A percentile compares a stretch with the other conserved stretches of the same genome.
Conservation (phyloP, 2,888 invertebrate genomes). For the Sinotaia quadrata region DNA sequence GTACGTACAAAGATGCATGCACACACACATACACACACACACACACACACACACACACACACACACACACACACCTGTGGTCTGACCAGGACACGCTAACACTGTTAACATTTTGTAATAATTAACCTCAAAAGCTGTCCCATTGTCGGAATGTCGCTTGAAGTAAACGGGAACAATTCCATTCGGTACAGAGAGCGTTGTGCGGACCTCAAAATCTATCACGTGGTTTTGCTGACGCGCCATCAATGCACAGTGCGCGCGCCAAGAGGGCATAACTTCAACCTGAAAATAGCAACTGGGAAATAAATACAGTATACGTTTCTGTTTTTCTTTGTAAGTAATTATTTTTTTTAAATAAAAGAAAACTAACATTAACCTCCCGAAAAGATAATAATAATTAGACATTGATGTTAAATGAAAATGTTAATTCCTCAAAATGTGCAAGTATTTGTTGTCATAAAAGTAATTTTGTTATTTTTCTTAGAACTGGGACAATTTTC, state of each 20-base stretch:
- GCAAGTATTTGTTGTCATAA: too few relatives aligned
- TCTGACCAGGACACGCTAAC: not conserved
- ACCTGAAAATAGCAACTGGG: constrained; percentile 24
- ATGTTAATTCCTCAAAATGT: too few relatives aligned
- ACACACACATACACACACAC: not conserved
- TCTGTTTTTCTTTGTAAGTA: not conserved
- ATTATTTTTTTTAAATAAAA: too few relatives aligned
- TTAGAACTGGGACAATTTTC: too few relatives aligned
- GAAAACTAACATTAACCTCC: too few relatives aligned
- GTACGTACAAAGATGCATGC: not conserved
- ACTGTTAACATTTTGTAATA: not conserved
- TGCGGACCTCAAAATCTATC: constrained; percentile 44
- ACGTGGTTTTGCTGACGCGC: constrained; percentile 37
- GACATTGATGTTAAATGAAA: too few relatives aligned
- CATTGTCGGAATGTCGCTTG: constrained; percentile 32
- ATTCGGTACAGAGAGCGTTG: constrained; percentile 37
- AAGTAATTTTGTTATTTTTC: too few relatives aligned
- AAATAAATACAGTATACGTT: not conserved
- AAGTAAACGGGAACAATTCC: constrained; percentile 38
- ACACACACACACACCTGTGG: not conserved
- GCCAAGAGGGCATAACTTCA: constrained; percentile 40
- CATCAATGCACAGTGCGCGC: constrained; percentile 38
- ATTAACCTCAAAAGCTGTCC: constrained; percentile 19
- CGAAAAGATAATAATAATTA: too few relatives aligned
- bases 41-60: not conserved